Evolutionary conservation across 1,140 invertebrate genomes (phyloP), one percentile per base, ranked within the genome.

Genomic region (Branchinecta lindahli): DNA sequence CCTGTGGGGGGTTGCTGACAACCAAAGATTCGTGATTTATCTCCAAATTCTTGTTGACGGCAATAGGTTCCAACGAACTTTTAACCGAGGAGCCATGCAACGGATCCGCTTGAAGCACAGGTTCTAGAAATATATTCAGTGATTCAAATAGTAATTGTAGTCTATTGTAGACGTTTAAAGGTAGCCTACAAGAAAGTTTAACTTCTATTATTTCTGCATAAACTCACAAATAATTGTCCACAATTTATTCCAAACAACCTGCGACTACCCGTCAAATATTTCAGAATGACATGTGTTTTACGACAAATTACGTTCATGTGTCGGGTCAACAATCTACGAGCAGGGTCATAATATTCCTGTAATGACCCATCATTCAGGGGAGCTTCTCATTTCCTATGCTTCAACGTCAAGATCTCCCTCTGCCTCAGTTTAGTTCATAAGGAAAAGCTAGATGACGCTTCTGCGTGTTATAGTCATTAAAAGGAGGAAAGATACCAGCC

Each of bases 81-180:
- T n/a, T 52, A 52, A 52, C 47, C n/a, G 47, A 52, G 47, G 47
- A 52, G 47, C n/a, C 47, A 52, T 52, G 9, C 47, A 52, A 9
- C 47, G 47, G 47, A 52, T 52, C 47, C 47, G 47, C n/a, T 52
- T 52, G 47, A 52, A 52, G n/a, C 47, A 52, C 47, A 52, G 47
- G 47, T 52, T 52, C 47, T 52, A 52, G 47, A 52, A 52, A 52
- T 52, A 52, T 52, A 52, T 52, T 52, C 47, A 52, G 47, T 52
- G 47, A 52, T 52, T 52, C 47, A 52, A 52, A 52, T 52, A 52
- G 47, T 52, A 52, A 52, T 52, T 52, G 9, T 52, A 52, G 47
- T n/a, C n/a, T n/a, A n/a, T n/a, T n/a, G n/a, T n/a, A n/a, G n/a
- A 52, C 47, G 47, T 52, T 52, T 52, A 52, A 52, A 52, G 47